Percentiles rank a stretch among this genome's conserved stretches.
Conservation (phyloP, 2,888 invertebrate genomes). For the Tetropium fuscum region DNA sequence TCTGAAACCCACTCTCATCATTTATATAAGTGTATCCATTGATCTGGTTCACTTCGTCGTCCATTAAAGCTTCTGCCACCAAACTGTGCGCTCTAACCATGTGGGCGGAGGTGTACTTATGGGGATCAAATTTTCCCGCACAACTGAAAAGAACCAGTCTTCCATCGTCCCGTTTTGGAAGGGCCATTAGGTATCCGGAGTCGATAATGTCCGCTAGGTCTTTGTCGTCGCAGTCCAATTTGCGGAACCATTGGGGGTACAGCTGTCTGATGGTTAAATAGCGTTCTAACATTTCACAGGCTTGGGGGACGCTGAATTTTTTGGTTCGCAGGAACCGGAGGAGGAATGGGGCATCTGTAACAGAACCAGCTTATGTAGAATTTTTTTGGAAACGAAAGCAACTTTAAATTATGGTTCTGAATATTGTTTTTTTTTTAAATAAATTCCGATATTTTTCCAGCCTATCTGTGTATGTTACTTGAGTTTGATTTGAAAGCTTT, state of each 20-base stretch:
- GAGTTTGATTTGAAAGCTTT: no score
- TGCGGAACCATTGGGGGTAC: conserved; percentile 88
- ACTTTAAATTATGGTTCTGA: no score
- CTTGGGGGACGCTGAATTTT: conserved; percentile 87
- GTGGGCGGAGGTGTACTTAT: conserved; percentile 77
- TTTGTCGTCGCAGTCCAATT: conserved; percentile 83
- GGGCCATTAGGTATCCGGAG: conserved; percentile 81
- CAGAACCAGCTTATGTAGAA: background rate
- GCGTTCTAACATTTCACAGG: conserved; percentile 88
- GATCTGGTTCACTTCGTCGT: conserved; percentile 86
- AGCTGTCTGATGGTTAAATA: conserved; percentile 88
- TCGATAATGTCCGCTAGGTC: conserved; percentile 84
- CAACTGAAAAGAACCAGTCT: conserved; percentile 79
- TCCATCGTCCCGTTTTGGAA: conserved; percentile 81
- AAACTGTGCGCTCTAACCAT: conserved; percentile 89
- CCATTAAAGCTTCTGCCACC: conserved; percentile 85
- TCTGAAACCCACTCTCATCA: conserved; percentile 85
- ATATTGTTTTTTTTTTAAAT: no score
- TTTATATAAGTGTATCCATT: conserved; percentile 88
- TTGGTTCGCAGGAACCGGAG: conserved; percentile 87
- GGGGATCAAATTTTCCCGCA: conserved; percentile 73
- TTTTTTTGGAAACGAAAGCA: no score
- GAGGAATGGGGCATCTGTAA: conserved; percentile 80
- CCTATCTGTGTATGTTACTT: no score
- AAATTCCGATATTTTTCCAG: no score